These are phyloP conservation scores for Drosophila lowei DNA, from an alignment of 1,140 invertebrate species.

Conservation along the genomic window DNA sequence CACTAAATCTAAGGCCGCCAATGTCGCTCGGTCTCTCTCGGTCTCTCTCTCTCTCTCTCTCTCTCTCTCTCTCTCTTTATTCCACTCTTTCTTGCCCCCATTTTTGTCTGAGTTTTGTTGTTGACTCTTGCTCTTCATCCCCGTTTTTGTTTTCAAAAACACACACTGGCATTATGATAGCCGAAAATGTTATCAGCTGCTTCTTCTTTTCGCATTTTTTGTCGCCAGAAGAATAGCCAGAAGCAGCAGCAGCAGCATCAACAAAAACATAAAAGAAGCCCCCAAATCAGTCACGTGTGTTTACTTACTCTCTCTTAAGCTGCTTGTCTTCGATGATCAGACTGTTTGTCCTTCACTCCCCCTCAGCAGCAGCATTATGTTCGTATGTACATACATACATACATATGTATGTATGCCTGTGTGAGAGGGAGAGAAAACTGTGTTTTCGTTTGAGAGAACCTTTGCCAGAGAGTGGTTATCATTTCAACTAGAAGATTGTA, in stretches of 20 bases:
- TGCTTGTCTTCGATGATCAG: no score
- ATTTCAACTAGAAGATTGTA: no score
- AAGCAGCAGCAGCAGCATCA: conserved; percentile 17
- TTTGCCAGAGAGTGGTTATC: no score
- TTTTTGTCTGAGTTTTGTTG: conserved; percentile 27
- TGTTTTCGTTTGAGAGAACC: no score
- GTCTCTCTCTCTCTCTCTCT: not conserved
- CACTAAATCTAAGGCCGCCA: conserved; percentile 36
- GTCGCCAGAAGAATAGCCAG: conserved; percentile 15
- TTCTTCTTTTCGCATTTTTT: conserved; percentile 20
- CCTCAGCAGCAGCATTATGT: no score
- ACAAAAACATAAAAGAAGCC: conserved; percentile 15
- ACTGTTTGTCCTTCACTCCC: no score
- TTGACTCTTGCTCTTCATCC: conserved; percentile 33
- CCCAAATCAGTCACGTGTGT: conserved; percentile 50
- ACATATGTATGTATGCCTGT: no score
- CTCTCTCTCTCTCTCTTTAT: not conserved
- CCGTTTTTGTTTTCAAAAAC: not conserved
- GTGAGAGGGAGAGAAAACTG: no score
- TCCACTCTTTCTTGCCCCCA: conserved; percentile 1
- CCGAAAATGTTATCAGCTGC: conserved; percentile 53
- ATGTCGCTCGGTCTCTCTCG: not conserved
- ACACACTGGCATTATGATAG: conserved; percentile 55
- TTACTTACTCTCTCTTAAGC: not conserved
- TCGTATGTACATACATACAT: no score